phyloP scores from a whole-genome alignment of 2,113 vertebrate species.

The Bettongia penicillata region DNA sequence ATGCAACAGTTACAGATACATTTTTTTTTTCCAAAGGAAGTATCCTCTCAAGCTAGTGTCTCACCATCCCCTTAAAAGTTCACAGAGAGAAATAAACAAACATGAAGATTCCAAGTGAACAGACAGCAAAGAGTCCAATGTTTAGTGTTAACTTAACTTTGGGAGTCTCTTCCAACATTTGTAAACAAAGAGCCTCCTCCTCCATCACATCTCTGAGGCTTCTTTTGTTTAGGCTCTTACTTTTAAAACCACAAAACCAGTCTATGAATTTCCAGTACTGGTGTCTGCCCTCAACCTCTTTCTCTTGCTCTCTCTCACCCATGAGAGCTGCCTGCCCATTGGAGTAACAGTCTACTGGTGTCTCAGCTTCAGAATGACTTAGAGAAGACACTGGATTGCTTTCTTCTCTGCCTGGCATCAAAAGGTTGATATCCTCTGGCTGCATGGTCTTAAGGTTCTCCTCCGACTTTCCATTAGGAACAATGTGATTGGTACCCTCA shows the following conservation, averaged over 20 bases:
- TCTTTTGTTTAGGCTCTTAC: conserved; percentile 83
- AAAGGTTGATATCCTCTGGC: conserved; percentile 89
- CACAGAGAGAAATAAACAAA: conserved; percentile 98
- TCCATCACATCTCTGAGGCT: conserved; percentile 84
- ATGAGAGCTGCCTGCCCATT: conserved; percentile 87
- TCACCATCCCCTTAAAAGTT: conserved; percentile 81
- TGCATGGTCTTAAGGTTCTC: conserved; percentile 88
- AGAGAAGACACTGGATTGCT: conserved; percentile 85
- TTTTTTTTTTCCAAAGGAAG: conserved; percentile 81
- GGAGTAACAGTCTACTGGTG: conserved; percentile 88
- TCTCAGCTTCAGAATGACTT: conserved; percentile 89
- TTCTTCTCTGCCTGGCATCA: conserved; percentile 88
- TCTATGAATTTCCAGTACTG: conserved; percentile 86
- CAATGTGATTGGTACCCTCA: conserved; percentile 82
- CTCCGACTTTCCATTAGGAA: conserved; percentile 89
- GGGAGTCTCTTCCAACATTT: conserved; percentile 95
- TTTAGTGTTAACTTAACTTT: conserved; percentile 92
- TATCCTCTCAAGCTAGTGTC: conserved; percentile 82
- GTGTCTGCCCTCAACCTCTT: conserved; percentile 72
- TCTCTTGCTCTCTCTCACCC: conserved; percentile 83
- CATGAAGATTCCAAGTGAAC: conserved; percentile 95
- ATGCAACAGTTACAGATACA: conserved; percentile 75
- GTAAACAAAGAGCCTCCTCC: conserved; percentile 86
- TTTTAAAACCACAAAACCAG: conserved; percentile 93
- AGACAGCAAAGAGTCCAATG: conserved; percentile 89